phyloP scores from a whole-genome alignment of 2,797 vertebrate genomes.

The Acanthurus leucopareius region DNA sequence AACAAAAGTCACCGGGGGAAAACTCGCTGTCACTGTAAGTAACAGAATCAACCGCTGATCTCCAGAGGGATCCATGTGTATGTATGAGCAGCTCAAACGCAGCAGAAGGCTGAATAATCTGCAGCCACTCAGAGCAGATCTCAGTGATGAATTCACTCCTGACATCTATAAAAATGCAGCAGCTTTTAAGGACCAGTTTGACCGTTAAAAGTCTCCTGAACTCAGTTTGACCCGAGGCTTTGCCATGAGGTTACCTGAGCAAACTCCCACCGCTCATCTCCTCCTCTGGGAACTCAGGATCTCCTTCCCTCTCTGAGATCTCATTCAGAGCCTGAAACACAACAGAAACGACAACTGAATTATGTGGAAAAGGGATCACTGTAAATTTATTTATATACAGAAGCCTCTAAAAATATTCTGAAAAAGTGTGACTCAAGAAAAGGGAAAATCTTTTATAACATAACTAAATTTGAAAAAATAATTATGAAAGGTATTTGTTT shows the following conservation, averaged over 20 bases:
- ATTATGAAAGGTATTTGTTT: background rate
- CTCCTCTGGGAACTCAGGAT: slow-evolving; percentile 87
- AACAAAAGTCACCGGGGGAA: slow-evolving; percentile 12
- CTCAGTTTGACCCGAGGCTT: slow-evolving; percentile 15
- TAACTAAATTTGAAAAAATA: background rate
- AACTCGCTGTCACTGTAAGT: slow-evolving; percentile 41
- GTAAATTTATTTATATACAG: background rate
- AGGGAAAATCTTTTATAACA: background rate
- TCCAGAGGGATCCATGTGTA: slow-evolving; percentile 3
- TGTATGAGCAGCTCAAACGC: slow-evolving; percentile 23
- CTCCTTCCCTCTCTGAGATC: slow-evolving; percentile 79
- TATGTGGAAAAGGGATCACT: background rate
- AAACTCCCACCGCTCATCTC: slow-evolving; percentile 92
- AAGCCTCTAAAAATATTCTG: too few species aligned
- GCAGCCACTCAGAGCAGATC: slow-evolving; percentile 15
- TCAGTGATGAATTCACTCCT: background rate
- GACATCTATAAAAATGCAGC: slow-evolving; percentile 31
- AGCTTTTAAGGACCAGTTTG: slow-evolving; percentile 13
- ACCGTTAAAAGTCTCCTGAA: slow-evolving; percentile 8
- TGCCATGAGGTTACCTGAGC: slow-evolving; percentile 88
- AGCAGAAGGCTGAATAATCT: slow-evolving; percentile 31
- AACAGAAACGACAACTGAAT: background rate
- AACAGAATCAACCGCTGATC: slow-evolving; percentile 23
- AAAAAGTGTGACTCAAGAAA: background rate
- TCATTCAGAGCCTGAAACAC: slow-evolving; percentile 86